Percentiles rank a stretch among this genome's conserved stretches.
Evolutionary conservation across 2,797 vertebrate species (phyloP).

Genomic region (Ambastaia sidthimunki): DNA sequence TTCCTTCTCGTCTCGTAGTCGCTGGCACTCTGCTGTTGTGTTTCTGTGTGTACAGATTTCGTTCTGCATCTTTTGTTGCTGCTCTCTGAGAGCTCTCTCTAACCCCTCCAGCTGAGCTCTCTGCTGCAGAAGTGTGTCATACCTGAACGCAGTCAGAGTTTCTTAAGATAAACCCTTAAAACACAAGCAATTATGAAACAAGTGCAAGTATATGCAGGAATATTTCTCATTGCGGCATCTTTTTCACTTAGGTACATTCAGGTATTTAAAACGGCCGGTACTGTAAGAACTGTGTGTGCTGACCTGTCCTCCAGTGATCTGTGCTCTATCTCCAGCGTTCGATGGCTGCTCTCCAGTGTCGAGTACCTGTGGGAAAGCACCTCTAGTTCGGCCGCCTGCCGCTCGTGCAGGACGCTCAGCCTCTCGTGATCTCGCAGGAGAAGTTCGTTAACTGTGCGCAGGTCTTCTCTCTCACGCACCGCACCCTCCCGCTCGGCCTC

Average conservation of each 20-base stretch:
- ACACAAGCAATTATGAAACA: no score
- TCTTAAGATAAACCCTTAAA: no score
- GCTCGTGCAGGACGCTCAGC: slow-evolving; percentile 92
- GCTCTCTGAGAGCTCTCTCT: slow-evolving; percentile 88
- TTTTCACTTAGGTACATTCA: no score
- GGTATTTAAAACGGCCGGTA: no score
- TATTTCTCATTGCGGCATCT: no score
- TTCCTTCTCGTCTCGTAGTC: slow-evolving; percentile 89
- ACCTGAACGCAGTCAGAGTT: slow-evolving; percentile 73
- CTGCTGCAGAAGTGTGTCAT: slow-evolving; percentile 92
- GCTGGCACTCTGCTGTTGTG: slow-evolving; percentile 86
- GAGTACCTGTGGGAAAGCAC: slow-evolving; percentile 93
- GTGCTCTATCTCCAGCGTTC: slow-evolving; percentile 75
- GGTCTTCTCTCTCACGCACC: slow-evolving; percentile 90
- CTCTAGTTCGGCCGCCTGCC: slow-evolving; percentile 91
- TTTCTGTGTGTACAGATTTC: slow-evolving; percentile 87
- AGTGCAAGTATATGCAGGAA: no score
- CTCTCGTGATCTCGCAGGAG: slow-evolving; percentile 95
- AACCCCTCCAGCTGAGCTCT: slow-evolving; percentile 93
- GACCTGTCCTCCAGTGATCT: slow-evolving; percentile 86
- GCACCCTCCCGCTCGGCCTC: slow-evolving; percentile 89
- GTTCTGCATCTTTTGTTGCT: slow-evolving; percentile 91
- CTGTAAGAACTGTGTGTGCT: slow-evolving; percentile 51
- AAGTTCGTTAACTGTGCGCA: slow-evolving; percentile 87
- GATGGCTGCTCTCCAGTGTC: slow-evolving; percentile 88